A percentile compares a stretch with the other conserved stretches of the same genome.
These are phyloP conservation scores for Phrixothrix hirtus DNA, from an alignment of 2,888 invertebrate genomes.

Conservation along the genomic window DNA sequence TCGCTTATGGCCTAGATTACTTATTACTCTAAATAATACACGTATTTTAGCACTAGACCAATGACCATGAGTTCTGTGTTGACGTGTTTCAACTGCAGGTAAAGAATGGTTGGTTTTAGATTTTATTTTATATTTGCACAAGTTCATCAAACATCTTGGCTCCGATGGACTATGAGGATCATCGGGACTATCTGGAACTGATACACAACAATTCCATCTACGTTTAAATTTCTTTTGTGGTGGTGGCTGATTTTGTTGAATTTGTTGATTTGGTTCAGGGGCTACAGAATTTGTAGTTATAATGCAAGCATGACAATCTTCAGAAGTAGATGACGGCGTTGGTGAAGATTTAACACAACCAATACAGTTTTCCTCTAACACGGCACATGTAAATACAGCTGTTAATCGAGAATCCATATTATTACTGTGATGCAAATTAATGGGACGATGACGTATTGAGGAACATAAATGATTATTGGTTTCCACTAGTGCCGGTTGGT, in stretches of 20 bases:
- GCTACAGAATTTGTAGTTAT: constrained; percentile 43
- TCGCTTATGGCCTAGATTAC: constrained; percentile 37
- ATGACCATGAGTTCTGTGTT: constrained; percentile 48
- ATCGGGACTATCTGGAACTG: constrained; percentile 64
- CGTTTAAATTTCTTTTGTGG: constrained; percentile 50
- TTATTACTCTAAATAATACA: constrained; percentile 52
- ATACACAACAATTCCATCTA: constrained; percentile 65
- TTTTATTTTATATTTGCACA: constrained; percentile 49
- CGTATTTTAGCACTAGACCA: constrained; percentile 56
- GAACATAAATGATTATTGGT: constrained; percentile 29
- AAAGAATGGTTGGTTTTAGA: constrained; percentile 42
- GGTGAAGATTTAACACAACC: constrained; percentile 55
- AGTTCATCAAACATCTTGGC: constrained; percentile 51
- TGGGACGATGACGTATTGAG: constrained; percentile 44
- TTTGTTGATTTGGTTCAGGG: constrained; percentile 37
- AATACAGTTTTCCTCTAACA: constrained; percentile 58
- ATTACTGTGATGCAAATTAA: constrained; percentile 56
- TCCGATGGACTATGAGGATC: constrained; percentile 58
- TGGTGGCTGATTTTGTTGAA: constrained; percentile 23
- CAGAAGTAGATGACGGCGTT: constrained; percentile 55
- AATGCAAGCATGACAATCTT: constrained; percentile 52
- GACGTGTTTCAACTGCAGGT: constrained; percentile 43
- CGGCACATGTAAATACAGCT: constrained; percentile 57
- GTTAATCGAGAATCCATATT: constrained; percentile 39
- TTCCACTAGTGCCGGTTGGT: constrained; percentile 5